Base-by-base conservation (phyloP, 2,797 vertebrate genomes). In the Amazonetta brasiliensis region DNA sequence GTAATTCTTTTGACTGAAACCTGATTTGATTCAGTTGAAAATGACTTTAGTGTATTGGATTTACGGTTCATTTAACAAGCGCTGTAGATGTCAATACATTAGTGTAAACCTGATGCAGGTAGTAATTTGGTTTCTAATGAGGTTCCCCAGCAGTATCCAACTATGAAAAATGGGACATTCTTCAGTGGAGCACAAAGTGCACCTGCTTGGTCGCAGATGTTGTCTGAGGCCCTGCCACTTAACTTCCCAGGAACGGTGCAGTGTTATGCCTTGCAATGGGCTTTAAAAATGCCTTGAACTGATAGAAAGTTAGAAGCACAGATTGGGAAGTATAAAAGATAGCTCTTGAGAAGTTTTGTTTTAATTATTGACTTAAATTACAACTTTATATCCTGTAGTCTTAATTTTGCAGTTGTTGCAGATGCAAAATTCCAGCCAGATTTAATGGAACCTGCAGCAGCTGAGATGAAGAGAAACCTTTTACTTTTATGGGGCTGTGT, bases 41-140 rank as follows among this genome's bases (percentile, higher is more conserved):
- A 97, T 96, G 87, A 97, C 97, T 98, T 96, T 28, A 79, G 83
- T 86, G 95, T 96, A 97, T 97, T 97, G 95, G 94, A 97, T 97
- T 98, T 97, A 96, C 19, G 84, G 96, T 97, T 98, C 96, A 96
- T 97, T 98, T 98, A 98, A 96, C 56, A 68, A 96, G 90, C 78
- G 93, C 96, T 94, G 75, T 94, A 92, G 94, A 95, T 97, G 96
- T 97, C 96, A 97, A 96, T 97, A 97, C 87, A 95, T 97, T 97
- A 97, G 94, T 95, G 93, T 96, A 97, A 97, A 96, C 95, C 87
- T 97, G 94, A 84, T 96, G 86, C 97, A 96, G 95, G 94, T 96
- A 97, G 97, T 97, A 98, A 98, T 98, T 98, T 98, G 96, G 95
- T 97, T 98, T 97, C 96, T 98, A 98, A 98, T 98, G 97, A 98